Evolutionary conservation across 2,113 vertebrate genomes (phyloP).

Genomic region (Cariama cristata): DNA sequence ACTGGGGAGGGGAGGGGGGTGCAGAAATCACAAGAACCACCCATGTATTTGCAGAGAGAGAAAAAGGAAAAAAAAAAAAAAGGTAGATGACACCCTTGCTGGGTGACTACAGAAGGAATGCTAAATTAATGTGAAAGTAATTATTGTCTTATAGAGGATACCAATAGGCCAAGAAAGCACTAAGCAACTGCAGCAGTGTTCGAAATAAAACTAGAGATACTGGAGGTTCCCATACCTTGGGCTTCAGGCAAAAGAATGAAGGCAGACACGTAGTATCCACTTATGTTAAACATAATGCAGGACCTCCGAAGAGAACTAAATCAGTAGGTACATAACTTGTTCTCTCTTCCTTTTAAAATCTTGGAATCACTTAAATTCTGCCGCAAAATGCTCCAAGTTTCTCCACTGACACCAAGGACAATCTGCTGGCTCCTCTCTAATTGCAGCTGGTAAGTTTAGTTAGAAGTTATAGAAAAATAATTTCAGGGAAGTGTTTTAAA

Average conservation of each 20-base stretch:
- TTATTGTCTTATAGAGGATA: neutral
- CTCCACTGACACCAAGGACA: neutral
- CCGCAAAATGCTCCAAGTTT: neutral
- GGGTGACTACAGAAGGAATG: neutral
- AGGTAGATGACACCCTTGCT: neutral
- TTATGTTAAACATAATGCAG: rapidly evolving
- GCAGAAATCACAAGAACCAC: neutral
- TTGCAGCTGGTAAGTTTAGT: neutral
- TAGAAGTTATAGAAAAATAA: neutral
- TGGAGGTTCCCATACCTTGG: neutral
- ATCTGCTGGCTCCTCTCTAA: neutral
- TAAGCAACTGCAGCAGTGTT: neutral
- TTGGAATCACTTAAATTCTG: neutral
- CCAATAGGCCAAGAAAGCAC: neutral
- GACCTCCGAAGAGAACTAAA: neutral
- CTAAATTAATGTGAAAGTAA: neutral
- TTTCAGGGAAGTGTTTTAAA: neutral
- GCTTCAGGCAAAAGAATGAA: neutral
- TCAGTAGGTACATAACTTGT: neutral
- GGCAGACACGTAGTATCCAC: neutral
- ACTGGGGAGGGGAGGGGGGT: rapidly evolving
- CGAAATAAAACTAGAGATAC: neutral
- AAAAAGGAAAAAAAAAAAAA: neutral
- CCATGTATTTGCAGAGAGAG: neutral
- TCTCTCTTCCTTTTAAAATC: neutral